Conservation (phyloP, 2,113 vertebrate species). For the Pelodiscus sinensis region DNA sequence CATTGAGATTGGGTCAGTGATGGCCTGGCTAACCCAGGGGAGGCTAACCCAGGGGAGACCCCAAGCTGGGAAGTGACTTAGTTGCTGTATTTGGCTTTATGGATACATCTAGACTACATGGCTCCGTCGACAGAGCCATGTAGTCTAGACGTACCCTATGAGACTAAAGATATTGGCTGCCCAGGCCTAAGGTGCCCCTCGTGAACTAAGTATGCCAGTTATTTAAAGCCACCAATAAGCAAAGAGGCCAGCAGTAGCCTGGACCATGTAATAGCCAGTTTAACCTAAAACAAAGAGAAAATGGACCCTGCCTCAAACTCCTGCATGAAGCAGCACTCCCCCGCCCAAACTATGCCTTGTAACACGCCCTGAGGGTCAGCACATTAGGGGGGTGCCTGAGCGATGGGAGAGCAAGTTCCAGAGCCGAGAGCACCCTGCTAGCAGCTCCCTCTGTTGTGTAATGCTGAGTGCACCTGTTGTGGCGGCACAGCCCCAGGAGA, state of each 20-base stretch:
- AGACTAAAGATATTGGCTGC: neutral
- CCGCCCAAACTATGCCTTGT: neutral
- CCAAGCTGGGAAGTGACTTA: neutral
- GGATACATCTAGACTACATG: too few species aligned
- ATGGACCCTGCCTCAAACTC: neutral
- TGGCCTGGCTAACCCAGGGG: neutral
- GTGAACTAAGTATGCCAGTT: neutral
- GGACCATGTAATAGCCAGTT: neutral
- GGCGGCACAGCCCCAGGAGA: neutral
- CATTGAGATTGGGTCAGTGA: neutral
- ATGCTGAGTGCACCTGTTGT: neutral
- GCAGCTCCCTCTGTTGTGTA: neutral
- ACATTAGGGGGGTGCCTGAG: neutral
- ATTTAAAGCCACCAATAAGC: neutral
- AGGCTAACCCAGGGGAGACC: neutral
- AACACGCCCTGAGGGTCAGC: neutral
- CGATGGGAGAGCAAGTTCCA: neutral
- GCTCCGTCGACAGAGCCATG: too few species aligned
- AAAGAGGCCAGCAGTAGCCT: neutral
- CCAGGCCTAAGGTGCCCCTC: neutral
- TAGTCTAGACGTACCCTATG: too few species aligned
- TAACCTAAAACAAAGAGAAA: neutral
- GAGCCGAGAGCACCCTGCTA: neutral
- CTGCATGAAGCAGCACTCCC: neutral
- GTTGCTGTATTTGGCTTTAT: neutral